Base-by-base conservation (phyloP, 2,888 invertebrate genomes). In the Napeogenes sylphis region DNA sequence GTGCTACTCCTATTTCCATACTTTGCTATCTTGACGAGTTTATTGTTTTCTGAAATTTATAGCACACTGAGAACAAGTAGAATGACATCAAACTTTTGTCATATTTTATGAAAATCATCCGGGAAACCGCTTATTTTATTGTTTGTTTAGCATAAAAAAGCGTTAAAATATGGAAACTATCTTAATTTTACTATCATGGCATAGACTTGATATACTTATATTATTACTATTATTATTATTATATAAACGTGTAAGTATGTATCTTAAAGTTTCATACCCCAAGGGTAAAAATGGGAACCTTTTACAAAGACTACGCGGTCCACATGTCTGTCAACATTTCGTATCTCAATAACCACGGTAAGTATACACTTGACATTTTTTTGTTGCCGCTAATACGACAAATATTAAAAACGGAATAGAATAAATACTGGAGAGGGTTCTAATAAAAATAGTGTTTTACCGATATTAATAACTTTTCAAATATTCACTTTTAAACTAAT, bases 1-100 rank as follows among this genome's bases (percentile, higher is more conserved):
- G 72, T 71, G 72, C 69, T 68, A 67, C 68, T 68, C 69, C 64
- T 69, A 71, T 71, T 70, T 70, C 68, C 70, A 66, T 66, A 68
- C 30, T 30, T 51, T 51, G 30, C 51, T 62, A 59, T 65, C 62
- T 63, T 67, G 71, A 71, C 69, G 62, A 68, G 66, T 69, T 67
- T 70, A 68, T 68, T 70, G 69, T 70, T 69, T 68, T 58, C 59
- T 63, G 62, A 57, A 67, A 69, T 67, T 65, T 71, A 66, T 67
- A 65, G 66, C 66, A 62, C 56, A 55, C 63, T 63, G 64, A 57
- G 59, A 61, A 58, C 59, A 64, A 55, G 59, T 54, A 35, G 42
- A 59, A 61, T 33, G 45, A 53, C 42, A 55, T 57, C 45, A 58
- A 64, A 57, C 46, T 62, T 58, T 53, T 38, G 46, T 59, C 65